These are phyloP conservation scores for Phaedon cochleariae DNA, from an alignment of 2,888 invertebrate genomes.

Conservation along the genomic window DNA sequence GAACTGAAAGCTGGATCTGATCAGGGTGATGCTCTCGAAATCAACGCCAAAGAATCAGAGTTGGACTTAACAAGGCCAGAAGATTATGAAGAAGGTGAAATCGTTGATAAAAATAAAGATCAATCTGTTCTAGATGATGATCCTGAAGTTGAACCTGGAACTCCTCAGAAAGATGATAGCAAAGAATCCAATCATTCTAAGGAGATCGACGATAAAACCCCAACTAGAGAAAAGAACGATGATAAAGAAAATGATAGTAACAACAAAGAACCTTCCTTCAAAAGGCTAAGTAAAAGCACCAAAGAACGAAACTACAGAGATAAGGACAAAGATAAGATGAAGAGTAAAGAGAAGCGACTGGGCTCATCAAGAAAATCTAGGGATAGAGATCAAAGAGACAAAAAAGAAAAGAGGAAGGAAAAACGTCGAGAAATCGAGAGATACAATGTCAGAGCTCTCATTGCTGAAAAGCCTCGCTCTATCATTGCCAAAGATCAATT, in stretches of 20 bases:
- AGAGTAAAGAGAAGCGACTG: conserved; percentile 51
- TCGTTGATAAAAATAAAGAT: conserved; percentile 62
- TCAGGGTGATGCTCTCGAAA: conserved; percentile 59
- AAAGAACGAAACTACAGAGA: conserved; percentile 83
- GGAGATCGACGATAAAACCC: conserved; percentile 43
- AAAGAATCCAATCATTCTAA: conserved; percentile 45
- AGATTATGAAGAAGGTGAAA: conserved; percentile 69
- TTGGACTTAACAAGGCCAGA: conserved; percentile 60
- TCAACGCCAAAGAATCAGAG: conserved; percentile 62
- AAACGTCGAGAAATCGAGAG: conserved; percentile 83
- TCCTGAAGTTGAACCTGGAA: conserved; percentile 35
- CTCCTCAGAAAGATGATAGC: conserved; percentile 48
- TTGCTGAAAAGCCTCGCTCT: conserved; percentile 72
- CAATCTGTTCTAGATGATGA: conserved; percentile 40
- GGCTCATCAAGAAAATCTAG: conserved; percentile 53
- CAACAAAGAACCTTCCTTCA: conserved; percentile 71
- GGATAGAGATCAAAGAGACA: conserved; percentile 48
- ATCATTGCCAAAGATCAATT: conserved; percentile 73
- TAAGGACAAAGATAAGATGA: conserved; percentile 62
- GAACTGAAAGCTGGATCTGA: conserved; percentile 59
- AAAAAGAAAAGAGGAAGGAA: conserved; percentile 63
- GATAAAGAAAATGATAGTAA: conserved; percentile 63
- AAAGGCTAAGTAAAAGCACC: conserved; percentile 79
- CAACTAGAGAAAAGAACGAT: conserved; percentile 66
- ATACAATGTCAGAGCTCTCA: conserved; percentile 83